phyloP scores from a whole-genome alignment of 2,113 vertebrate genomes.

The Zapornia atra region DNA sequence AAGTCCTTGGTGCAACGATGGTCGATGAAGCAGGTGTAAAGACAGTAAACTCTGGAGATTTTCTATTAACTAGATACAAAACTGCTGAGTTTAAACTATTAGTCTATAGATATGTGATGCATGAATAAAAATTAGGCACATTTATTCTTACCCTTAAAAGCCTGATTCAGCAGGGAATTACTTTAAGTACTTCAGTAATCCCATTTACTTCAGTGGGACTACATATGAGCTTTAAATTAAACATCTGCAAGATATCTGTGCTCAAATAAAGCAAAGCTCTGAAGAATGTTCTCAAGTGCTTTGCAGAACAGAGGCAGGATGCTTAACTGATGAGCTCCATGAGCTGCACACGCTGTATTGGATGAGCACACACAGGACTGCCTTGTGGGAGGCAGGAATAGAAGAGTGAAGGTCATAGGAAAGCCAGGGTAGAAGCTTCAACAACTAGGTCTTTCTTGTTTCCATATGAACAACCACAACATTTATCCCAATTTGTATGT shows the following conservation, averaged over 20 bases:
- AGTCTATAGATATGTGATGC: constrained; percentile 26
- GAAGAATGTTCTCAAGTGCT: background rate
- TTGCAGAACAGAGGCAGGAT: background rate
- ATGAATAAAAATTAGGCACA: constrained; percentile 55
- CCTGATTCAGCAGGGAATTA: constrained; percentile 64
- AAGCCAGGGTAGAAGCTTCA: background rate
- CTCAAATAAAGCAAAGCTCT: constrained; percentile 29
- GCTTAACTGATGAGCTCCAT: background rate
- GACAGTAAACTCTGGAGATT: background rate
- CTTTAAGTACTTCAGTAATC: constrained; percentile 64
- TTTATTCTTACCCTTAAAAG: constrained; percentile 52
- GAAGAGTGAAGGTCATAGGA: background rate
- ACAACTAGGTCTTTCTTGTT: background rate
- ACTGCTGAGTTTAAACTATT: constrained; percentile 25
- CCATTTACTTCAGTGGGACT: constrained; percentile 58
- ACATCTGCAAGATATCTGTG: constrained; percentile 59
- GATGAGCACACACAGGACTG: background rate
- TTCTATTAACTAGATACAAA: constrained; percentile 12
- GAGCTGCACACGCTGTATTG: background rate
- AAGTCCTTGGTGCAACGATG: background rate
- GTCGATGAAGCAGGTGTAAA: background rate
- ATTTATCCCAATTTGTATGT: background rate
- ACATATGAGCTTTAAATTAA: constrained; percentile 60
- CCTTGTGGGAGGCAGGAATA: background rate
- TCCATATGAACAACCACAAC: background rate